A percentile compares a stretch with the other conserved stretches of the same genome.
Evolutionary conservation across 2,797 vertebrate species (phyloP).

Genomic region (Brachyalestes nurse): DNA sequence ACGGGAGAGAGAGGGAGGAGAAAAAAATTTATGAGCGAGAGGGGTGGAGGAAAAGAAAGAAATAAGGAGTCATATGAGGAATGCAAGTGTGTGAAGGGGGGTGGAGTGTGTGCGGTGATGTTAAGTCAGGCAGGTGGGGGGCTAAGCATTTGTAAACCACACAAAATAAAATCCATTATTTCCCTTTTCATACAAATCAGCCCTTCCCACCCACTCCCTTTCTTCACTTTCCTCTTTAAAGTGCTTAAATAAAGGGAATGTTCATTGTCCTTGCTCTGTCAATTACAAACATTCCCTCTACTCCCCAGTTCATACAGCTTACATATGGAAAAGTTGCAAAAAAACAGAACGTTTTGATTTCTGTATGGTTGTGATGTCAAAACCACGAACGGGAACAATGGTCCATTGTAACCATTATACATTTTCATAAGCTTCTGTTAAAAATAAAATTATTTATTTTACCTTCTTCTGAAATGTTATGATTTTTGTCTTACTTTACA

Average conservation of each 20-base stretch:
- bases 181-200: slow-evolving; percentile 38
- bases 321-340: too few species aligned
- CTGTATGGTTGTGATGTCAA: too few species aligned
- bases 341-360: too few species aligned
- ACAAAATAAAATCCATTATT: slow-evolving; percentile 46
- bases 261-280: too few species aligned
- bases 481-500: too few species aligned
- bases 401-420: too few species aligned
- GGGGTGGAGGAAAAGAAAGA: slow-evolving; percentile 6
- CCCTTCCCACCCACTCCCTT: neutral
- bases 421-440: too few species aligned
- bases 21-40: neutral
- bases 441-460: too few species aligned
- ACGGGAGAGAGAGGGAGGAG: slow-evolving; percentile 3
- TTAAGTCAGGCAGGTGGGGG: slow-evolving; percentile 10
- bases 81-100: neutral
- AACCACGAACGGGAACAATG: too few species aligned
- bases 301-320: too few species aligned
- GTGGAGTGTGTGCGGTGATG: neutral
- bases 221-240: neutral
- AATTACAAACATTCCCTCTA: too few species aligned
- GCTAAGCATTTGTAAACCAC: slow-evolving; percentile 42
- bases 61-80: neutral
- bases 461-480: too few species aligned
- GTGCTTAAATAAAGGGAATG: neutral